Base-by-base conservation (phyloP, 2,888 invertebrate genomes). In the Aphodius granarius region DNA sequence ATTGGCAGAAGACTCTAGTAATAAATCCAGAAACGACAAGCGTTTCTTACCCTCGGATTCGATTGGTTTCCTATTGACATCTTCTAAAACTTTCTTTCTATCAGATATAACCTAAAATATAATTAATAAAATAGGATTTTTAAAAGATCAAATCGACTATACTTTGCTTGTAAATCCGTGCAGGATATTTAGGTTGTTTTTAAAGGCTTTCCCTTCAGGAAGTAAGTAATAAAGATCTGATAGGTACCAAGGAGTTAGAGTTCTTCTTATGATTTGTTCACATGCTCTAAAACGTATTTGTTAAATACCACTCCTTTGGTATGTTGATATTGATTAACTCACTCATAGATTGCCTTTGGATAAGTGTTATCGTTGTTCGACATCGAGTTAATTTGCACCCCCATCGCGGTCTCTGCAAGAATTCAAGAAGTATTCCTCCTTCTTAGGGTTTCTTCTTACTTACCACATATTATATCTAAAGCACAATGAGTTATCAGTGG, bases 401-500 rank as follows among this genome's bases (percentile, higher is more conserved):
- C 75, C 73, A 76, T 73, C 5, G 75, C 68, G 9, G 75, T 76
- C 70, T 76, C 75, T 75, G 65, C 17, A 72, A 86, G 9, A 16
- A 66, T 43, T 62, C 3, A 15, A 63, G 17, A 23, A 71, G 5
- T 19, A 43, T 78, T 43, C 1, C 2, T 2, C 22, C 16, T 22
- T 43, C 4, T 9, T 23, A 13, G 43, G n/a, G n/a, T n/a, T 43
- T 43, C 6, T 43, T 9, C 9, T 3, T 20, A 21, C 81, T 81
- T 80, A 85, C 85, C 84, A 78, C 84, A 84, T 75, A 84, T 85
- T 72, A 85, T 81, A 77, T 84, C 83, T 70, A 85, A 76, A 15
- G 83, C 81, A 73, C 83, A 83, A 63, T 79, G 80, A 9, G 83
- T 83, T 63, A 85, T 78, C 71, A 78, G 80, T 5, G 83, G 82